Conservation (phyloP, 2,113 vertebrate species). For the Noturus placidus region DNA sequence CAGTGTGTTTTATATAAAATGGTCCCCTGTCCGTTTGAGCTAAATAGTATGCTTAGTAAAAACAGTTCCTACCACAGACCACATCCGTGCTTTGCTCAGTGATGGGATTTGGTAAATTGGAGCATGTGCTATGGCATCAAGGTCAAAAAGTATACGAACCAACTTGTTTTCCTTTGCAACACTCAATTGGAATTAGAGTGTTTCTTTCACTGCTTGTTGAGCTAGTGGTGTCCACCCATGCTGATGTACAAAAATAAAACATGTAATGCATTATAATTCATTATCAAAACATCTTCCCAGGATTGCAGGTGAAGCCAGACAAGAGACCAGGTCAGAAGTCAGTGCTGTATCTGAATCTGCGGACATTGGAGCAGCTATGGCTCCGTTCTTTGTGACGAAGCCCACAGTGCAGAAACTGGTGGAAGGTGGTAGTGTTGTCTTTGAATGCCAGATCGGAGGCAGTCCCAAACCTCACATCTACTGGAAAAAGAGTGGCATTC, state of each 20-base stretch:
- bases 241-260: neutral
- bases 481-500: constrained; percentile 95
- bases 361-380: constrained; percentile 67
- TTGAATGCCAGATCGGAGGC: constrained; percentile 91
- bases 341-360: constrained; percentile 71
- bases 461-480: constrained; percentile 91
- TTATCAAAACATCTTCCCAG: constrained; percentile 59
- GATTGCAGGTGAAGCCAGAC: constrained; percentile 74
- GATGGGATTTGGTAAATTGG: neutral
- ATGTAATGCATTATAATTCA: neutral
- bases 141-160: neutral
- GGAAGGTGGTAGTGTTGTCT: constrained; percentile 88
- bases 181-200: neutral
- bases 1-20: too few relatives aligned
- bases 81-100: neutral
- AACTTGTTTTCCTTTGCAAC: neutral
- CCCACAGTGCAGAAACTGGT: constrained; percentile 86
- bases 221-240: neutral
- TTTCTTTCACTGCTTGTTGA: neutral
- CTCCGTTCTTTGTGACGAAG: constrained; percentile 87
- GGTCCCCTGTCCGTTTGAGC: neutral
- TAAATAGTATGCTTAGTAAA: neutral
- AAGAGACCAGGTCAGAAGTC: constrained; percentile 78
- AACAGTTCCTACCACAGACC: neutral
- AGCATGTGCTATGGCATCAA: neutral